These are phyloP conservation scores for Drosophila vallismaia DNA, from an alignment of 2,888 invertebrate genomes.

Conservation along the genomic window DNA sequence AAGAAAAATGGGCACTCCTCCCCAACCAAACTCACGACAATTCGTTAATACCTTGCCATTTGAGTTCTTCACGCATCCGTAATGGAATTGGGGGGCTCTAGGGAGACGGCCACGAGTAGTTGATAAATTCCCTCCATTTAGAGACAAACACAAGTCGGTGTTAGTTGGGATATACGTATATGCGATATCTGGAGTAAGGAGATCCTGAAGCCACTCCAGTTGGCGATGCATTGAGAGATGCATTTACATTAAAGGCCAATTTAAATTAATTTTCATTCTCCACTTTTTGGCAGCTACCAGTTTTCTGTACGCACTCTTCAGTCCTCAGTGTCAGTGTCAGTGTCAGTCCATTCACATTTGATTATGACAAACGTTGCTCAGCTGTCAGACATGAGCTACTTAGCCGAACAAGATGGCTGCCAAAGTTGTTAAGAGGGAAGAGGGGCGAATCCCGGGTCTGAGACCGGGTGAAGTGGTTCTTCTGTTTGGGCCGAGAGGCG, in stretches of 20 bases:
- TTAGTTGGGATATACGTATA: constrained; percentile 57
- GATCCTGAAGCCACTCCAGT: constrained; percentile 28
- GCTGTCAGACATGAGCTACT: constrained; percentile 77
- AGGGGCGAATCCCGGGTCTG: background rate
- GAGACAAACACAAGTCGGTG: constrained; percentile 68
- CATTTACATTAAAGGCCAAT: constrained; percentile 84
- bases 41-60: constrained; percentile 81
- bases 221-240: constrained; percentile 81
- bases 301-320: constrained; percentile 27
- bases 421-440: constrained; percentile 10
- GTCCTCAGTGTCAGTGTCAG: constrained; percentile 40
- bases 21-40: constrained; percentile 69
- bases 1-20: constrained; percentile 68
- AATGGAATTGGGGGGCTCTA: constrained; percentile 34
- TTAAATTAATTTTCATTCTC: constrained; percentile 83
- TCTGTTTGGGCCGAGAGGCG: constrained; percentile 1
- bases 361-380: constrained; percentile 82
- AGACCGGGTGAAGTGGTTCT: constrained; percentile 40
- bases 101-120: constrained; percentile 50
- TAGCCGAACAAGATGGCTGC: constrained; percentile 68
- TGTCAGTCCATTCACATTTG: constrained; percentile 73
- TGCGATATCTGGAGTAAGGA: constrained; percentile 70
- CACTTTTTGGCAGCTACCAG: constrained; percentile 66
- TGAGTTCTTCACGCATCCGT: constrained; percentile 80
- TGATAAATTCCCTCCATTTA: constrained; percentile 75